Conservation (phyloP, 2,113 vertebrate species). For the Nyctibius bracteatus region DNA sequence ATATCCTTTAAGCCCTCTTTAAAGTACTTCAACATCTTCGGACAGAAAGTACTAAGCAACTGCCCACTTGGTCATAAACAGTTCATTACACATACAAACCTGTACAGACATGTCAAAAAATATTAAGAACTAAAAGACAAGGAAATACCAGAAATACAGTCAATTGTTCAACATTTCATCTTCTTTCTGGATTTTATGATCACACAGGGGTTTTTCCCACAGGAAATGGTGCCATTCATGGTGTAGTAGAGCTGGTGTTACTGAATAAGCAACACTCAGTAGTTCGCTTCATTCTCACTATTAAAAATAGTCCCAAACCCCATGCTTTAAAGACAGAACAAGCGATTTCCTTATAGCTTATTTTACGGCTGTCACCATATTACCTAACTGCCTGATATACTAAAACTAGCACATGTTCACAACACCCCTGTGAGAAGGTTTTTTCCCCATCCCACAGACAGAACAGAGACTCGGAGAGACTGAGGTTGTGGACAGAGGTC, state of each 20-base stretch:
- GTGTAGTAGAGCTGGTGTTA: slow-evolving; percentile 3
- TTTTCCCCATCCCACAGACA: not conserved
- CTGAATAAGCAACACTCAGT: not conserved
- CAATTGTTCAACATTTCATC: not conserved
- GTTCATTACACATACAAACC: not conserved
- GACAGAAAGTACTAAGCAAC: not conserved
- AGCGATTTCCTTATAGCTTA: not conserved
- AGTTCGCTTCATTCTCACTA: slow-evolving; percentile 12
- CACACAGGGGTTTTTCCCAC: not conserved
- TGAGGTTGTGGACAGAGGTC: slow-evolving; percentile 37
- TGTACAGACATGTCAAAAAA: not conserved
- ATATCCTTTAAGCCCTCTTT: not conserved
- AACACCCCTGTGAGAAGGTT: not conserved
- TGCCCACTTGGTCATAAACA: not conserved
- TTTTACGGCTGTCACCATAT: slow-evolving; percentile 36
- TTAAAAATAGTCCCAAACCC: not conserved
- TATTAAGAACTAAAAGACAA: not conserved
- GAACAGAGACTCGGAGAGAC: not conserved
- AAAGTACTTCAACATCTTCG: not conserved
- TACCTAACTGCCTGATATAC: slow-evolving; percentile 12
- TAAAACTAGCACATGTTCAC: slow-evolving; percentile 15
- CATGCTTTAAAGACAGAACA: not conserved
- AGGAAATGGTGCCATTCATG: slow-evolving; percentile 7
- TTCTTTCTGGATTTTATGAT: not conserved
- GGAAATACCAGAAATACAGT: not conserved